Conservation (phyloP, 2,113 vertebrate genomes). For the Ornithorhynchus anatinus region DNA sequence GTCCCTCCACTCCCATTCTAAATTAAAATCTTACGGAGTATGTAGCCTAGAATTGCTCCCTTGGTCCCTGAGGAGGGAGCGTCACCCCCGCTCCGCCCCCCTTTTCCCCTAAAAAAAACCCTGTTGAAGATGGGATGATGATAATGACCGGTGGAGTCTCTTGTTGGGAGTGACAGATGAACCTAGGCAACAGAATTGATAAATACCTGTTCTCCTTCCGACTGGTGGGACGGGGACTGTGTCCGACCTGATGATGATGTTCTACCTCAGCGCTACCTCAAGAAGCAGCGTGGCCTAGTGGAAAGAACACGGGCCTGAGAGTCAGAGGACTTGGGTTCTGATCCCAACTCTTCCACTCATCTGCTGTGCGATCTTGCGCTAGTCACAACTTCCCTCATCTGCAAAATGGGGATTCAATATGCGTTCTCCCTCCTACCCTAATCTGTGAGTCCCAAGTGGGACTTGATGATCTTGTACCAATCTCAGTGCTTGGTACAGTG, state of each 20-base stretch:
- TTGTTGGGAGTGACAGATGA: not conserved
- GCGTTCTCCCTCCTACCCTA: too few relatives aligned
- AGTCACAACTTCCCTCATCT: slow-evolving; percentile 1
- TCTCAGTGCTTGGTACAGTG: too few relatives aligned
- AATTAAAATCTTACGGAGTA: too few relatives aligned
- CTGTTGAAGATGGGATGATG: not conserved
- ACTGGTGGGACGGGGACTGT: too few relatives aligned
- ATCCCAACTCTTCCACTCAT: not conserved
- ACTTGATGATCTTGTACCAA: too few relatives aligned
- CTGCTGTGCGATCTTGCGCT: not conserved
- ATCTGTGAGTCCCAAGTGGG: too few relatives aligned
- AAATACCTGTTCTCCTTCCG: too few relatives aligned
- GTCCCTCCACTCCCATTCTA: too few relatives aligned
- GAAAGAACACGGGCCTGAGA: not conserved
- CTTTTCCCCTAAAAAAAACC: not conserved
- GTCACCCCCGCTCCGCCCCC: not conserved
- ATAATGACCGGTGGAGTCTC: not conserved
- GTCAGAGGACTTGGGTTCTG: not conserved
- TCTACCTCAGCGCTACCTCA: not conserved
- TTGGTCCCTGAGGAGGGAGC: not conserved
- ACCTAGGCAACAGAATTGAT: too few relatives aligned
- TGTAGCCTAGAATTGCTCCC: too few relatives aligned
- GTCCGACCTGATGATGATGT: not conserved
- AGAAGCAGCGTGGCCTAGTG: not conserved
- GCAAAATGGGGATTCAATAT: not conserved